Evolutionary conservation across 2,113 vertebrate genomes (phyloP).

Genomic region (Heteronetta atricapilla): DNA sequence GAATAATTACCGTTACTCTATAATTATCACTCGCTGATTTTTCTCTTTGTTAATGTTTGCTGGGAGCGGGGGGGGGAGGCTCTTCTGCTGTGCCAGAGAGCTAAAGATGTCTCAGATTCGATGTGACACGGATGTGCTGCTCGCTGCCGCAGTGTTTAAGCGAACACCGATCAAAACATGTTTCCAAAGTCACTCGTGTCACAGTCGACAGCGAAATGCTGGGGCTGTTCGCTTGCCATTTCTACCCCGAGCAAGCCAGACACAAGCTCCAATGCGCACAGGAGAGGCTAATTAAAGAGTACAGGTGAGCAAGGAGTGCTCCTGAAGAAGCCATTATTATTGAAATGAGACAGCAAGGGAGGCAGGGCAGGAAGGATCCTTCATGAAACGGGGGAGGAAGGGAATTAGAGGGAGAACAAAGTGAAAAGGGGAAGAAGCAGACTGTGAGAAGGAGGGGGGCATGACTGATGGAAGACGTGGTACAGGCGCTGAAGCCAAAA

Average conservation of each 20-base stretch:
- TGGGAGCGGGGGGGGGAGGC: neutral
- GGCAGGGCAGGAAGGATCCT: neutral
- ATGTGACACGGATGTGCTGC: neutral
- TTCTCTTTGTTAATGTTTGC: neutral
- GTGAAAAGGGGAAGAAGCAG: neutral
- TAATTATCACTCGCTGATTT: constrained; percentile 18
- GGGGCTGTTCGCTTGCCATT: neutral
- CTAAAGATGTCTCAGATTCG: neutral
- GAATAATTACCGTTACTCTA: neutral
- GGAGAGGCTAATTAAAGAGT: neutral
- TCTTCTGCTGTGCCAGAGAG: neutral
- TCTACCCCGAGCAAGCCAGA: neutral
- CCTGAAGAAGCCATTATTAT: neutral
- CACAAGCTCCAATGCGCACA: neutral
- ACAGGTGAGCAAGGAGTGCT: neutral
- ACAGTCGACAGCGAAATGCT: neutral
- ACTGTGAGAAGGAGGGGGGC: neutral
- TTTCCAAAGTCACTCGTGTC: neutral
- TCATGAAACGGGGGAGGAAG: neutral
- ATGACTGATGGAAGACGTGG: neutral
- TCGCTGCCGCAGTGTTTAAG: neutral
- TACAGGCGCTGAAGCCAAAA: neutral
- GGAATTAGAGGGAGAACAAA: neutral
- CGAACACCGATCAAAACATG: neutral
- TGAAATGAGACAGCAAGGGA: constrained; percentile 16